phyloP scores from a whole-genome alignment of 1,140 invertebrate genomes.

The Acromyrmex charruanus region DNA sequence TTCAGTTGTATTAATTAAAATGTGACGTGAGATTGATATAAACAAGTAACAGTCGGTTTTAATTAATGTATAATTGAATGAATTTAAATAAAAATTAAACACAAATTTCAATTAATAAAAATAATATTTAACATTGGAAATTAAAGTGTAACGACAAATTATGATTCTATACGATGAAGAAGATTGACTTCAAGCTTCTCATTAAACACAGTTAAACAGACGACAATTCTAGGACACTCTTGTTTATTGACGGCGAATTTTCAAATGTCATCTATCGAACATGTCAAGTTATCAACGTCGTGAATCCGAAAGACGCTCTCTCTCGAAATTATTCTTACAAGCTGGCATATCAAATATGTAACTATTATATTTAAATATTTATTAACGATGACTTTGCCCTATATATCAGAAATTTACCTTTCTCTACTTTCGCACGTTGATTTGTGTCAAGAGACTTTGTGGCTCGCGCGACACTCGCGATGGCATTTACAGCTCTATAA shows the following conservation, averaged over 20 bases:
- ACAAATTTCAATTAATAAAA: neutral
- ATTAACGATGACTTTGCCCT: neutral
- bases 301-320: neutral
- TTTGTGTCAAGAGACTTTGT: conserved; percentile 50
- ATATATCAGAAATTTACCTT: conserved; percentile 17
- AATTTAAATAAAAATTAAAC: neutral
- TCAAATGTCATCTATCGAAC: neutral
- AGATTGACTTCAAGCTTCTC: conserved; percentile 11
- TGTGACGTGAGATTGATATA: too few relatives aligned
- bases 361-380: conserved; percentile 22
- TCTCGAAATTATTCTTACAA: conserved; percentile 43
- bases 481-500: conserved; percentile 32
- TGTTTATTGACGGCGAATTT: conserved; percentile 18
- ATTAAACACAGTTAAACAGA: neutral
- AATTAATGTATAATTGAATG: neutral
- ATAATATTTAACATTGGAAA: conserved; percentile 8
- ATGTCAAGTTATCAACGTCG: neutral
- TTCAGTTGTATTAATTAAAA: too few relatives aligned
- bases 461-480: neutral
- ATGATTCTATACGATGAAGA: neutral
- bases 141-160: neutral
- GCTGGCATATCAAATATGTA: neutral
- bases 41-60: neutral
- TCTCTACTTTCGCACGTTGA: conserved; percentile 67
- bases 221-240: conserved; percentile 15